Base-by-base conservation (phyloP, 2,888 invertebrate genomes). In the Phaonia tiefii region DNA sequence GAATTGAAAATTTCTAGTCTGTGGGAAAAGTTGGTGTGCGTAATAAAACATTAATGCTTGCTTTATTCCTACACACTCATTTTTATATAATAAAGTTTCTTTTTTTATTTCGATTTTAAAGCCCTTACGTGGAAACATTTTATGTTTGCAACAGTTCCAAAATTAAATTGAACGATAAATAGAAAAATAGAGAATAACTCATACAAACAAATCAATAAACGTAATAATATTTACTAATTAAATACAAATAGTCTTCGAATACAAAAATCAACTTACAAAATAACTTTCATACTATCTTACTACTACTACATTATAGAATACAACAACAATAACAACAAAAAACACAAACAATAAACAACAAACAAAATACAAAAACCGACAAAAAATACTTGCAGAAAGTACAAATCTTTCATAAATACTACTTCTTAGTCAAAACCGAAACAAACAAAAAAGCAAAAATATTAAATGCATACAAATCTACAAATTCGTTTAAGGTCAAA, bases 401-500 rank as follows among this genome's bases (percentile, higher is more conserved):
- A 70, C 26, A 60, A 66, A 51, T 42, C 20, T 54, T 17, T 67
- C 42, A 15, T 76, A 51, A 78, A 65, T 65, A 71, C 56, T n/a
- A n/a, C n/a, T n/a, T 20, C 63, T 69, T 37, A 70, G 15, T 60
- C 44, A 63, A 58, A 60, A 63, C 60, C 37, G 56, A 58, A 58
- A 58, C 58, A 69, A 75, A 44, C 51, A 13, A 31, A 63, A 56
- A 67, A 78, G 5, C 56, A 63, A 15, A 73, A 7, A 63, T 70
- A 63, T 13, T 17, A 42, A 72, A 15, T 51, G 65, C 63, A 65
- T 39, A 80, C 75, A 80, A 79, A 42, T 65, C 49, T 70, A 72
- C 79, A 73, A 80, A 42, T 54, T 54, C 63, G 42, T 63, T 63
- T 63, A 63, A 63, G 63, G 42, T 42, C 63, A 42, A 58, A 60